Conservation (phyloP, 2,888 invertebrate genomes). For the Cryptus armator region DNA sequence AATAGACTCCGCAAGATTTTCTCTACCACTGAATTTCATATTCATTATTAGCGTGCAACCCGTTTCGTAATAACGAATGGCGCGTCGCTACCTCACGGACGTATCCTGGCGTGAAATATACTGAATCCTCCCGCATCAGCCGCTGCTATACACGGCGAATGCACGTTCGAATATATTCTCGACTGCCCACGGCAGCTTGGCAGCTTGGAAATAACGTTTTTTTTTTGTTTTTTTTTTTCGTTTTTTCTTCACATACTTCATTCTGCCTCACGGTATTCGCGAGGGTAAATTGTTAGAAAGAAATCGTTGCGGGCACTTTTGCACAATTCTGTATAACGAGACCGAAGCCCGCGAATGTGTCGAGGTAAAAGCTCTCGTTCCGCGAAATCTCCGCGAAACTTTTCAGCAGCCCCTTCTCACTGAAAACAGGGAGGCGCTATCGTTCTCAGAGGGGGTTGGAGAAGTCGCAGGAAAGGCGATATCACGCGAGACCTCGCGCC, state of each 20-base stretch:
- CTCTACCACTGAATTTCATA: conserved; percentile 71
- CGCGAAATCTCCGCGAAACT: background rate
- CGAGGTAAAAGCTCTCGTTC: background rate
- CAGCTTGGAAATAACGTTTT: conserved; percentile 43
- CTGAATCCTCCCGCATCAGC: conserved; percentile 21
- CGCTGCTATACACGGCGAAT: conserved; percentile 25
- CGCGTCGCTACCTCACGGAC: conserved; percentile 59
- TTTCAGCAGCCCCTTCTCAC: background rate
- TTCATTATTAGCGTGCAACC: conserved; percentile 77
- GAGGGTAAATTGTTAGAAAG: conserved; percentile 26
- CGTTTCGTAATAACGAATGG: conserved; percentile 76
- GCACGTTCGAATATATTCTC: conserved; percentile 36
- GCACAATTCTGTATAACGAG: conserved; percentile 32
- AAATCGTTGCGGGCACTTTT: conserved; percentile 39
- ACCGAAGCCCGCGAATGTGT: conserved; percentile 12
- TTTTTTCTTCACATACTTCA: conserved; percentile 42
- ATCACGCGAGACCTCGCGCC: conserved; percentile 59
- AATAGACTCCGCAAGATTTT: conserved; percentile 24
- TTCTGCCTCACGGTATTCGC: background rate
- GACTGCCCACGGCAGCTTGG: conserved; percentile 38
- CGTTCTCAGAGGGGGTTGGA: conserved; percentile 36
- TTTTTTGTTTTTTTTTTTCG: conserved; percentile 34
- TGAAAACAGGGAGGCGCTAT: background rate
- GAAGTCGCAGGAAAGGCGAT: conserved; percentile 49
- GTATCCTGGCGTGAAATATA: conserved; percentile 64